A percentile compares a stretch with the other conserved stretches of the same genome.
Conservation (phyloP, 2,888 invertebrate species). For the Hyppa rectilinea region DNA sequence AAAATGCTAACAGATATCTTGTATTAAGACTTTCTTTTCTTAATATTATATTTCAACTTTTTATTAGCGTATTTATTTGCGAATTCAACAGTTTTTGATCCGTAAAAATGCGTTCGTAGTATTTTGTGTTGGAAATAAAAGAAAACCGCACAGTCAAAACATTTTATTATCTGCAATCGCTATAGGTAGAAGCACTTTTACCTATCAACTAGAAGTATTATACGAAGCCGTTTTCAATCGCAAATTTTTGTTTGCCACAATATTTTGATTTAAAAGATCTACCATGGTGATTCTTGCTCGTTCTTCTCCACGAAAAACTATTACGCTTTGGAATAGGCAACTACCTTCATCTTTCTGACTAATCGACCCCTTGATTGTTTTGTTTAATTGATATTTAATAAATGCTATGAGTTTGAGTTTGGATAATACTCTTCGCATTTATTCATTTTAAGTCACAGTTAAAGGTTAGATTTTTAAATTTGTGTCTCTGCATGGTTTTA, state of each 20-base stretch:
- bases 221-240: not conserved
- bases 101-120: not conserved
- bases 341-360: not conserved
- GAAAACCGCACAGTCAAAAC: not conserved
- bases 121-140: not conserved
- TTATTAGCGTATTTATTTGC: slow-evolving; percentile 12
- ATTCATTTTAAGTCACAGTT: too few relatives aligned
- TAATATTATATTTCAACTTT: slow-evolving; percentile 17
- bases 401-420: not conserved
- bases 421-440: too few relatives aligned
- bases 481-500: too few relatives aligned
- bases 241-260: not conserved
- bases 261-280: not conserved
- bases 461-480: too few relatives aligned
- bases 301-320: not conserved
- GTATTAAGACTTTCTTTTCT: slow-evolving; percentile 21
- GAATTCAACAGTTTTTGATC: not conserved
- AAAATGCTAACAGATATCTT: slow-evolving; percentile 43
- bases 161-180: not conserved
- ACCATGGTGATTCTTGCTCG: not conserved
- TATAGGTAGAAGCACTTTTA: not conserved
- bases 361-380: not conserved
- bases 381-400: not conserved
- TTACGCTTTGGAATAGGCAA: too few relatives aligned
- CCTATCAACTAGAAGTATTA: not conserved